phyloP scores from a whole-genome alignment of 2,797 vertebrate species.

The Parauchenoglanis ngamensis region DNA sequence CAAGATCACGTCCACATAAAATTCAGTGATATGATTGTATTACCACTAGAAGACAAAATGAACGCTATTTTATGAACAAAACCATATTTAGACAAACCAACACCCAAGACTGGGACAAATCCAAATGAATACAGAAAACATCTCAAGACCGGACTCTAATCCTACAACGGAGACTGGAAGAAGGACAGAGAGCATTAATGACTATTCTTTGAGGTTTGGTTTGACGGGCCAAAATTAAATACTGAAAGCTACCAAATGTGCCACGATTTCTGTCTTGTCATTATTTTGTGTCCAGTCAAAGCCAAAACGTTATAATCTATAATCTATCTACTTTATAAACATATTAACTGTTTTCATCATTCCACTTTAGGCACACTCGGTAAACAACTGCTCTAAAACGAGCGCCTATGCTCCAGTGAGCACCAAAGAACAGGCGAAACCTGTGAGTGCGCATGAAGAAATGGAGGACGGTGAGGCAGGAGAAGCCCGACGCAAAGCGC shows the following conservation, averaged over 20 bases:
- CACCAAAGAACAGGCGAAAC: slow-evolving; percentile 62
- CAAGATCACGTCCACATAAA: not conserved
- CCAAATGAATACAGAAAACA: not conserved
- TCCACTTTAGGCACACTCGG: slow-evolving; percentile 52
- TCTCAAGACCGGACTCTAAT: not conserved
- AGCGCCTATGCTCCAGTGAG: slow-evolving; percentile 61
- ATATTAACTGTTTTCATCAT: not conserved
- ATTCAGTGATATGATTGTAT: not conserved
- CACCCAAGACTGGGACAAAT: not conserved
- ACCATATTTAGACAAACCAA: not conserved
- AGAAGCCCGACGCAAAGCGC: not conserved
- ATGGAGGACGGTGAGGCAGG: slow-evolving; percentile 23
- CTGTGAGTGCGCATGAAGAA: not conserved
- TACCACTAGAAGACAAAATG: not conserved
- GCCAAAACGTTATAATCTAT: no score
- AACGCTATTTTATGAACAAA: not conserved
- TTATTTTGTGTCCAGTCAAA: not conserved
- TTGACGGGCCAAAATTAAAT: not conserved
- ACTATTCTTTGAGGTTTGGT: not conserved
- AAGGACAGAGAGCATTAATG: not conserved
- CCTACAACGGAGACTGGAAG: not conserved
- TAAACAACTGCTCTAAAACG: slow-evolving; percentile 44
- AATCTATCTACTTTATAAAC: not conserved
- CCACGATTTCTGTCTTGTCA: not conserved
- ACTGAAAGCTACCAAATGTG: not conserved